Evolutionary conservation across 2,888 invertebrate species (phyloP).

Genomic region (Poecilobothrus nobilitatus): DNA sequence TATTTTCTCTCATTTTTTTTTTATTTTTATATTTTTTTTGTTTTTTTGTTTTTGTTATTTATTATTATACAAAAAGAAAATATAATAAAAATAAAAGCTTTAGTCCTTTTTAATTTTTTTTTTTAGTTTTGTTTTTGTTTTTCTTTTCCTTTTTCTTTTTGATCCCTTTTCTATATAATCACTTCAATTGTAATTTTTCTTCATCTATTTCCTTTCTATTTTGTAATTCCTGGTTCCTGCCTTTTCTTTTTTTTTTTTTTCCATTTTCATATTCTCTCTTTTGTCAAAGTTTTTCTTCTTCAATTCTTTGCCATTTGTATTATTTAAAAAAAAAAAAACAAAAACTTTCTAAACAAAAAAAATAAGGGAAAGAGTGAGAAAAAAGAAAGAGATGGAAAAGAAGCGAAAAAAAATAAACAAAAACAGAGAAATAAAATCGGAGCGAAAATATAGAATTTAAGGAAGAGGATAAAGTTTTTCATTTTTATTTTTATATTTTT

Average conservation of each 20-base stretch:
- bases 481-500: no score
- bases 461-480: no score
- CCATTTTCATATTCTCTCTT: neutral
- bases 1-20: no score
- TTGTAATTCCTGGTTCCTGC: neutral
- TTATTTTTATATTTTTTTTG: neutral
- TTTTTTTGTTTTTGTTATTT: neutral
- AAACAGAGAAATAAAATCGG: no score
- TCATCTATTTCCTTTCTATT: constrained; percentile 2
- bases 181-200: constrained; percentile 4
- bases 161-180: neutral
- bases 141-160: neutral
- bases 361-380: neutral
- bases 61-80: neutral
- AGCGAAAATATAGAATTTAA: no score
- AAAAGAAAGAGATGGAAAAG: no score
- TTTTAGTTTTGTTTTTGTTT: no score
- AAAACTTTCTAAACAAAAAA: neutral
- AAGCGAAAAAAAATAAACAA: no score
- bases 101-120: neutral
- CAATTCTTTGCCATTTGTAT: neutral
- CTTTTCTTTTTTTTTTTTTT: neutral
- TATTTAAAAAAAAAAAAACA: neutral
- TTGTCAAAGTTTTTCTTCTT: neutral
- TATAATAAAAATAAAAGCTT: neutral